These are phyloP conservation scores for Stenodera caucasica DNA, from an alignment of 2,888 invertebrate genomes.

Conservation along the genomic window DNA sequence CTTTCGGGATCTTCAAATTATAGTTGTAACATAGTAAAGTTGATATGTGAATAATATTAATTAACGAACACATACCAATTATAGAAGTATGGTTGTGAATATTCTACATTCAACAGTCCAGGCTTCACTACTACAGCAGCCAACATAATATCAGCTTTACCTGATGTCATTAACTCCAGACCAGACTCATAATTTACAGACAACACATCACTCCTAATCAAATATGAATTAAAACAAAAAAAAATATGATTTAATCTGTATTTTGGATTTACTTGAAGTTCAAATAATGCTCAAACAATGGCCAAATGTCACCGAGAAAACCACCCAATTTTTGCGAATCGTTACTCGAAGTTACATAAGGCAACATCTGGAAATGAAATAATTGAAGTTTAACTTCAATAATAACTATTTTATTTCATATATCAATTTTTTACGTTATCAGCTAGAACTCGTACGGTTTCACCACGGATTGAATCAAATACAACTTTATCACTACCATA, in stretches of 20 bases:
- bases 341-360: conserved; percentile 47
- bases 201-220: conserved; percentile 38
- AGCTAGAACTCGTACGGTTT: conserved; percentile 45
- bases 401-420: background rate
- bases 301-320: conserved; percentile 55
- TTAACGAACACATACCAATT: conserved; percentile 42
- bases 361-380: conserved; percentile 46
- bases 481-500: conserved; percentile 28
- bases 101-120: conserved; percentile 38
- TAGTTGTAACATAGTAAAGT: too few species aligned
- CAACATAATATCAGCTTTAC: conserved; percentile 47
- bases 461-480: conserved; percentile 39
- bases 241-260: too few species aligned
- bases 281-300: conserved; percentile 46
- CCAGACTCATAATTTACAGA: conserved; percentile 43
- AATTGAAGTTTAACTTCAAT: background rate
- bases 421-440: conserved; percentile 41
- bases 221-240: too few species aligned
- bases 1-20: too few species aligned
- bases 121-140: conserved; percentile 43
- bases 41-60: background rate
- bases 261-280: conserved; percentile 49
- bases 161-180: conserved; percentile 37
- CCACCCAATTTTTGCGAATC: conserved; percentile 46
- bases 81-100: conserved; percentile 50